Evolutionary conservation across 2,888 invertebrate species (phyloP), one percentile per base, ranked within the genome.

Genomic region (Rhogogaster chlorosoma): DNA sequence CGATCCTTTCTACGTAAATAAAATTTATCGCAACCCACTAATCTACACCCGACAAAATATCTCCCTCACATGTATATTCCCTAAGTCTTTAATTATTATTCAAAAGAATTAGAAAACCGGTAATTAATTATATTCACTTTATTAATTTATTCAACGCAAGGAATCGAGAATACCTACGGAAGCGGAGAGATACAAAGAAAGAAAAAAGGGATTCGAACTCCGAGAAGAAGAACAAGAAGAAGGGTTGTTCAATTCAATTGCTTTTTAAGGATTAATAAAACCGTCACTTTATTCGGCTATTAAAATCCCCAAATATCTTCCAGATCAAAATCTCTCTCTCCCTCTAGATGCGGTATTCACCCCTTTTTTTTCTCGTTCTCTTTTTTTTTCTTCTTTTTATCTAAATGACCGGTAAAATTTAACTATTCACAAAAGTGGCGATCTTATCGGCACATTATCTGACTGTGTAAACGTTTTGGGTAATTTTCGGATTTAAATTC

Each of bases 401-500:
- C 70, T n/a, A 38, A 29, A 49, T 42, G 29, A 15, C 32, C 71
- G 32, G n/a, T 53, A 80, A 84, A 67, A 85, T 84, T 78, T 64
- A 29, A 36, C 32, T 57, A 86, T 38, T 86, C 80, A 77, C 0
- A 67, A 29, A 42, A n/a, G 42, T 42, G 2, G 42, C 22, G 42
- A 42, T 42, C 42, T 38, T 73, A 73, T 73, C 71, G 22, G 0
- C 36, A n/a, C 10, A 15, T 36, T n/a, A 70, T n/a, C 36, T n/a
- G 29, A n/a, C 49, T 29, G 22, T 45, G 9, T 75, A 26, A 57
- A 61, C 26, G 29, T 80, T 80, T 80, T 61, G 38, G 18, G 26
- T 61, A 61, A 61, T 80, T 80, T 9, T 38, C 80, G 38, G 7
- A 32, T 61, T 80, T 80, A 64, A 57, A 61, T 61, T 36, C 42